phyloP scores from a whole-genome alignment of 2,888 invertebrate species.

The Epsilonema sp. region DNA sequence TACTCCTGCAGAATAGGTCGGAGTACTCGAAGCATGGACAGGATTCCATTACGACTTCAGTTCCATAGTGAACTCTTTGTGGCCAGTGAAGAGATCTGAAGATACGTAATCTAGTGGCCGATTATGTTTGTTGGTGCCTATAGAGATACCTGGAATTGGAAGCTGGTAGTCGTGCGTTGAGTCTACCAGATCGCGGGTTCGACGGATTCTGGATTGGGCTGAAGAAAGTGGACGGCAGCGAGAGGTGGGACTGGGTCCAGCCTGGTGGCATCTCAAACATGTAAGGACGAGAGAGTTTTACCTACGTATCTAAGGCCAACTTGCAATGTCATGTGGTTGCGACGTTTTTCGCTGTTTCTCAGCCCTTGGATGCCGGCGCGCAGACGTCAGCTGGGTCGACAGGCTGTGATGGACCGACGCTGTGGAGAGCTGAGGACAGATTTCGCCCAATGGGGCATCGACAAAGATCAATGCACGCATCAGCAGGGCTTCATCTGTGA shows the following conservation, averaged over 20 bases:
- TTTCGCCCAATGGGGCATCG: slow-evolving; percentile 1
- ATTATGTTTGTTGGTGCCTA: neutral
- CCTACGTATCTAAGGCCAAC: neutral
- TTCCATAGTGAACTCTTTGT: no score
- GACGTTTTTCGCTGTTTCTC: no score
- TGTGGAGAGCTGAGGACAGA: neutral
- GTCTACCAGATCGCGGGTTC: neutral
- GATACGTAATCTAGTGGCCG: neutral
- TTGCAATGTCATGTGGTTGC: no score
- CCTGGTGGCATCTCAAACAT: neutral
- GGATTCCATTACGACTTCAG: no score
- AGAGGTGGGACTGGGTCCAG: neutral
- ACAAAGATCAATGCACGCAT: slow-evolving; percentile 3
- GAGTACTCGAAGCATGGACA: no score
- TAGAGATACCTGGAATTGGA: neutral
- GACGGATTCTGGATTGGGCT: slow-evolving; percentile 2
- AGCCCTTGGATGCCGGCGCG: neutral
- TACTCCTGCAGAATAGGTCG: no score
- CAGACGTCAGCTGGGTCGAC: neutral
- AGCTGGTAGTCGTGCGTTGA: neutral
- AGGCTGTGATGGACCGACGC: neutral
- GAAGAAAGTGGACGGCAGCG: neutral
- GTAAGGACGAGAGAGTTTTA: neutral
- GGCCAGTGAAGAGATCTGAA: no score
- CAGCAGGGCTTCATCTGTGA: slow-evolving; percentile 5